Evolutionary conservation across 2,113 vertebrate genomes (phyloP).

Genomic region (rabbit (Oryctolagus cuniculus)): mOryCun1.1 NC_091432.1:108330501-108331000

Average conservation of each 20-base stretch:
- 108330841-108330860: neutral
- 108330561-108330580: too few species aligned
- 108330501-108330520: too few species aligned
- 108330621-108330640: too few species aligned
- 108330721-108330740: constrained; percentile 20
- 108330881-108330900: constrained; percentile 43
- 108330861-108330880: neutral
- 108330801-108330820: neutral
- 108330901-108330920: constrained; percentile 30
- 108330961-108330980: neutral
- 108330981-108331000: neutral
- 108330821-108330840: neutral
- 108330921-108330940: neutral
- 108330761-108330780: neutral
- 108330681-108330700: too few species aligned
- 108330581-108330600: too few species aligned
- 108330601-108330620: too few species aligned
- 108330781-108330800: constrained; percentile 3
- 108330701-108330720: too few species aligned
- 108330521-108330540: too few species aligned
- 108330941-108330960: neutral
- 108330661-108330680: too few species aligned
- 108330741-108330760: neutral
- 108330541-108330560: too few species aligned
- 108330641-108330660: too few species aligned